Evolutionary conservation across 2,797 vertebrate species (phyloP), one percentile per base, ranked within the genome.

Genomic region (Eulemur rubriventer): DNA sequence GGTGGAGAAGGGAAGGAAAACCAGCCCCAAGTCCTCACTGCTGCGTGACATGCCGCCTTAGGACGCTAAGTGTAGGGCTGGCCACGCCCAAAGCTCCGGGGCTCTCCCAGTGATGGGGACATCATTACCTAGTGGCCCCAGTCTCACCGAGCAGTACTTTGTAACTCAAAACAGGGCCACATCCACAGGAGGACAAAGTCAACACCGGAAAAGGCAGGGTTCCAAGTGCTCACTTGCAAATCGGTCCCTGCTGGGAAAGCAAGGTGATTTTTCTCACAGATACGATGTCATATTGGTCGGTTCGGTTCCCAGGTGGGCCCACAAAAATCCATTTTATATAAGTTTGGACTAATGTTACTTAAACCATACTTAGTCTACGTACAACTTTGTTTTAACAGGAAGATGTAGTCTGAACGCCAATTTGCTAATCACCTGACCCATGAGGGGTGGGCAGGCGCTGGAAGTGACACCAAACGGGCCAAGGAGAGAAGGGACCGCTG

Each of bases 241-340:
- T 3, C 46, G 22, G 20, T 26, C 41, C 24, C 3, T 7, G 43
- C 1, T 26, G 20, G 84, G 43, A 83, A 65, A 35, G 33, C 10
- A 59, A 83, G 70, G 30, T 20, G 50, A 83, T 18, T 80, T 69
- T 78, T 63, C 85, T 83, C 30, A 65, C 26, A 83, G 22, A 48
- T 2, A 6, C 2, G 79, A 75, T 4, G 26, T 18, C n/a, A 33
- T 3, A 12, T 1, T 3, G 16, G 72, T n/a, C 59, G 8, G 17
- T 57, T 3, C 52, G n/a, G 63, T 43, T 73, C 38, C 63, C 76
- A 80, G 38, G 46, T 41, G 81, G 55, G 43, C 70, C n/a, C 73
- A 48, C 16, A 18, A 59, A 72, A 57, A n/a, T 65, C 79, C 67
- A 9, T 28, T 88, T 59, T 61, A 65, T 6, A 1, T 4, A 72